Evolutionary conservation across 2,797 vertebrate species (phyloP), one percentile per base, ranked within the genome.

Genomic region (Bovichtus variegatus): DNA sequence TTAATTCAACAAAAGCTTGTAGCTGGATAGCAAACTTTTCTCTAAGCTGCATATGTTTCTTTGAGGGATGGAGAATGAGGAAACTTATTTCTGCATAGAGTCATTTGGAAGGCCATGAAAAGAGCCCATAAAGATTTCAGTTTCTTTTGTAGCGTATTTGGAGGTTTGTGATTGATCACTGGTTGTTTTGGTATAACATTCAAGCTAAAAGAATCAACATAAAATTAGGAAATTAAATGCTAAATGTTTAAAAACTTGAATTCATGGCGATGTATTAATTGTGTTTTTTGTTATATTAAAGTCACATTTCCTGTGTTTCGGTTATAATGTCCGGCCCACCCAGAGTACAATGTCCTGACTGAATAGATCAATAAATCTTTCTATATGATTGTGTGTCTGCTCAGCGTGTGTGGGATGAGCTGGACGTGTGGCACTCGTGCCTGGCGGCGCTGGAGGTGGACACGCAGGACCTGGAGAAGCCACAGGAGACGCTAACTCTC

Each of bases 351-450:
- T n/a, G n/a, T n/a, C n/a, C n/a, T n/a, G n/a, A n/a, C n/a, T n/a
- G n/a, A n/a, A n/a, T n/a, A n/a, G 31, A 34, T 34, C 6, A 34
- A 3, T 46, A n/a, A 15, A 5, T 31, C 23, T 18, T n/a, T 5
- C 3, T 9, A 2, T 66, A 0, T 58, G 27, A 13, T 9, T n/a
- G 13, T 62, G 23, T 79, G 1, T 64, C 12, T 65, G 23, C 53
- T 23, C 92, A 99, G 98, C 91, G 93, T 76, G 93, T 96, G 19
- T 98, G 97, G 97, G 96, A 98, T 5, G 96, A 97, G 91, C 87
- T 99, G 41, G 97, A 99, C 11, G 68, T 87, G 55, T 97, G 97
- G 96, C 98, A 96, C 88, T 96, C 97, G 50, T 92, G 93, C 51
- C 83, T 98, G 44, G 96, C 96, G 0, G 93, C 95, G 0, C 90